Percentiles rank a stretch among this genome's conserved stretches.
phyloP scores from a whole-genome alignment of 2,113 vertebrate species.

The Atrichornis clamosus region DNA sequence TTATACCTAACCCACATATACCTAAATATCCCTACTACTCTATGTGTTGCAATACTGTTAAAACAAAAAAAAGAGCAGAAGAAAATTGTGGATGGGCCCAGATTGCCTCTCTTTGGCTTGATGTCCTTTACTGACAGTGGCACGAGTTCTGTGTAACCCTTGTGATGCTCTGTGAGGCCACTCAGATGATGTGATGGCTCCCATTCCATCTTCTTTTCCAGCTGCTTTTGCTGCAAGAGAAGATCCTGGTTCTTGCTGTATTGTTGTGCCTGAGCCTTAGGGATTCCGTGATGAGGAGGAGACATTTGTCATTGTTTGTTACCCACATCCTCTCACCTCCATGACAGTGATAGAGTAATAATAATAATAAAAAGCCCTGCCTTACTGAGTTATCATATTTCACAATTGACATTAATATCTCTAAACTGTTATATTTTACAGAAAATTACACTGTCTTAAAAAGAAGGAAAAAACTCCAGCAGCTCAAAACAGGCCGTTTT shows the following conservation, averaged over 20 bases:
- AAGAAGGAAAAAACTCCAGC: not conserved
- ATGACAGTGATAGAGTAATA: not conserved
- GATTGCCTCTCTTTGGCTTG: not conserved
- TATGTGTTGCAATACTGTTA: not conserved
- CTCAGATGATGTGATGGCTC: not conserved
- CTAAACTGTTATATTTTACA: not conserved
- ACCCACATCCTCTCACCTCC: not conserved
- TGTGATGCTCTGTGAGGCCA: not conserved
- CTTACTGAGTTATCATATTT: not conserved
- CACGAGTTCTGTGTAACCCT: not conserved
- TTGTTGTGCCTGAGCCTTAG: not conserved
- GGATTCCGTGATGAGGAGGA: rapidly evolving
- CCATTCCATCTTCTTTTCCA: not conserved
- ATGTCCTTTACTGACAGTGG: not conserved
- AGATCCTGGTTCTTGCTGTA: not conserved
- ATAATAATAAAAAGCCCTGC: not conserved
- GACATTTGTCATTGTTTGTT: not conserved
- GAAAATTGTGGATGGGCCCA: not conserved
- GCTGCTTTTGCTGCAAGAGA: not conserved
- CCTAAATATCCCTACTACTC: not conserved
- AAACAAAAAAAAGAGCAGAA: not conserved
- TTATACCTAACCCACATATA: rapidly evolving
- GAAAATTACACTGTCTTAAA: not conserved
- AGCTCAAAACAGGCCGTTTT: not conserved
- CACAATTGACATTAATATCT: not conserved